Percentiles rank a stretch among this genome's conserved stretches.
These are phyloP conservation scores for Pachyuromys duprasi DNA, from an alignment of 2,797 vertebrate species.

Conservation along the genomic window DNA sequence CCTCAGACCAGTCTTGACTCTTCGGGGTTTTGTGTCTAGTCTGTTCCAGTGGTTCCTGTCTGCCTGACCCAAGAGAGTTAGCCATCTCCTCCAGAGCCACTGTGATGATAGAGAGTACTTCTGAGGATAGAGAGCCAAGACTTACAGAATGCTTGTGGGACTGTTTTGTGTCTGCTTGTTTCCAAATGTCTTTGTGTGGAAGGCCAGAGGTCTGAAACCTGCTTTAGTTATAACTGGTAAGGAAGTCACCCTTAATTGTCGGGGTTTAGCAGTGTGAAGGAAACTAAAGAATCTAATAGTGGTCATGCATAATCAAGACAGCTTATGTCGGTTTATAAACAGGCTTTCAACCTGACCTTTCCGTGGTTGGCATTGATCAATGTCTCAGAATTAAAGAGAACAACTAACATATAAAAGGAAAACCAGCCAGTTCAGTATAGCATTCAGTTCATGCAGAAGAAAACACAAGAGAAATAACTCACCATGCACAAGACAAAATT, in stretches of 20 bases:
- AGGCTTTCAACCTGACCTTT: neutral
- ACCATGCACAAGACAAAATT: neutral
- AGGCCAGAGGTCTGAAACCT: slow-evolving; percentile 18
- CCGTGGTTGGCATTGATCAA: neutral
- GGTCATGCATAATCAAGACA: neutral
- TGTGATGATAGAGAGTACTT: neutral
- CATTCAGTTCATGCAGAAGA: neutral
- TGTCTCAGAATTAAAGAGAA: neutral
- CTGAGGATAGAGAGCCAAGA: neutral
- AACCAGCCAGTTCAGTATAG: neutral
- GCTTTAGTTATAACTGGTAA: neutral
- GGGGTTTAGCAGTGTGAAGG: neutral
- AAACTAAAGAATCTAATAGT: neutral
- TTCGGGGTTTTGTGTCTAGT: neutral
- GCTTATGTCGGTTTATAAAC: neutral
- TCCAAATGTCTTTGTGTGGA: neutral
- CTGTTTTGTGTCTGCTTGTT: neutral
- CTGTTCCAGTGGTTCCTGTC: neutral
- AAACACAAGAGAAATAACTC: neutral
- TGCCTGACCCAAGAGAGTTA: neutral
- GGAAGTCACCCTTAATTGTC: neutral
- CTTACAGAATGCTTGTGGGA: neutral
- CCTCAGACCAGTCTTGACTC: neutral
- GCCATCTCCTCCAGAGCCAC: neutral
- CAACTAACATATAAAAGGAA: neutral